Base-by-base conservation (phyloP, 1,140 invertebrate genomes). In the Sminthurinus signatus region DNA sequence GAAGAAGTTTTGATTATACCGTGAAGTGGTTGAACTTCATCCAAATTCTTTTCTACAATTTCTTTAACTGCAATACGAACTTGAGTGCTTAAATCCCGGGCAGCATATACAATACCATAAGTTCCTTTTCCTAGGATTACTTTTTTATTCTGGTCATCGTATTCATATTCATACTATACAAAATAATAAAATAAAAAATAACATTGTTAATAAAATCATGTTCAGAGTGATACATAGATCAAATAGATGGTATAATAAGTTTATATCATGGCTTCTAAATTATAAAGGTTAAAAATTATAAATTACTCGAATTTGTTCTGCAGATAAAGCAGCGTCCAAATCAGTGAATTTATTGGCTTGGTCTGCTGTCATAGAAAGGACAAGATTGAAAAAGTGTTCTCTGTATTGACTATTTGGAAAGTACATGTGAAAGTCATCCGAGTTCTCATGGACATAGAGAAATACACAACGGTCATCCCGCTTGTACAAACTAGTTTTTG, bases 341-440 rank as follows among this genome's bases (percentile, higher is more conserved):
- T 92, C 88, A 12, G 89, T 88, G 56, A 93, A 85, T 73, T 87
- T 85, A 44, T 89, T 88, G 73, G 88, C 87, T 76, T 92, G 87
- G 75, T 93, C 88, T 8, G 85, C 86, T 0, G 91, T 92, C 75
- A 96, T 83, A 77, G 92, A 86, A 14, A 89, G 78, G 31, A 93
- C 81, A 2, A 91, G 75, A 71, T 89, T 85, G 75, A 89, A 88
- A 73, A 93, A 90, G 72, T 85, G 83, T 75, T 91, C 84, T 64
- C 94, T 82, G 76, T 89, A 91, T 48, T 84, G 71, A 51, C 86
- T 83, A 0, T 93, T 97, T 14, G 96, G 93, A 68, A 99, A 89
- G 76, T 90, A 98, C 79, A 99, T 95, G 84, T 99, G 96, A 79
- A 99, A 99, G 80, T 98, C 95, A 75, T 97, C 93, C 8, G 93